phyloP scores from a whole-genome alignment of 2,113 vertebrate species.

The Mesembrinibis cayennensis region DNA sequence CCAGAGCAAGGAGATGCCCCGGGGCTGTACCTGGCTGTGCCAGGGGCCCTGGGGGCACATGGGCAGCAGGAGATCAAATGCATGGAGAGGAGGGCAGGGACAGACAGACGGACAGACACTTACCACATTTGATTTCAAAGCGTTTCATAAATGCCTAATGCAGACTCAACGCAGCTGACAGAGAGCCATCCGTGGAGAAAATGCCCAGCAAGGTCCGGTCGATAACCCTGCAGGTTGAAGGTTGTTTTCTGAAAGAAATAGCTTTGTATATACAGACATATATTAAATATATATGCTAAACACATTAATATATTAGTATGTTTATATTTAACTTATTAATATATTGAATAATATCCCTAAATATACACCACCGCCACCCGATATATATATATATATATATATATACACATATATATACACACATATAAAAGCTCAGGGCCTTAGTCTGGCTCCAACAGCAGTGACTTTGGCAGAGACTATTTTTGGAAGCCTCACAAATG shows the following conservation, averaged over 20 bases:
- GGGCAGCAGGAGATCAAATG: not conserved
- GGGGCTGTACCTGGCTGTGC: not conserved
- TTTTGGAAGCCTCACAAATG: not conserved
- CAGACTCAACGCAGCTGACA: accelerated
- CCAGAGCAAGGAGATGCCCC: not conserved
- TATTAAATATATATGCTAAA: not conserved
- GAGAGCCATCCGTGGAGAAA: not conserved
- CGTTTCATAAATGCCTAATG: not conserved
- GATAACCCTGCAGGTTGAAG: not conserved
- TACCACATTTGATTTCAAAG: not conserved
- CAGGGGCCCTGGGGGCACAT: not conserved
- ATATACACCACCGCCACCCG: accelerated
- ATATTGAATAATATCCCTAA: not conserved
- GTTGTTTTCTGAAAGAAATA: not conserved
- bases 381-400: accelerated
- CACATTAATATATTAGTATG: too few species aligned
- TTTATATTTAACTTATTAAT: not conserved
- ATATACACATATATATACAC: too few species aligned
- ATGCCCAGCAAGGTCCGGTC: accelerated
- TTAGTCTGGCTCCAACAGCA: not conserved
- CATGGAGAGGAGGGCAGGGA: not conserved
- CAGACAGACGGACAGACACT: not conserved
- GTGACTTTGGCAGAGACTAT: not conserved
- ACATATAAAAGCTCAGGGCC: not conserved
- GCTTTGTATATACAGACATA: not conserved